Conservation (phyloP, 1,140 invertebrate genomes). For the Carcinoscorpius rotundicauda region DNA sequence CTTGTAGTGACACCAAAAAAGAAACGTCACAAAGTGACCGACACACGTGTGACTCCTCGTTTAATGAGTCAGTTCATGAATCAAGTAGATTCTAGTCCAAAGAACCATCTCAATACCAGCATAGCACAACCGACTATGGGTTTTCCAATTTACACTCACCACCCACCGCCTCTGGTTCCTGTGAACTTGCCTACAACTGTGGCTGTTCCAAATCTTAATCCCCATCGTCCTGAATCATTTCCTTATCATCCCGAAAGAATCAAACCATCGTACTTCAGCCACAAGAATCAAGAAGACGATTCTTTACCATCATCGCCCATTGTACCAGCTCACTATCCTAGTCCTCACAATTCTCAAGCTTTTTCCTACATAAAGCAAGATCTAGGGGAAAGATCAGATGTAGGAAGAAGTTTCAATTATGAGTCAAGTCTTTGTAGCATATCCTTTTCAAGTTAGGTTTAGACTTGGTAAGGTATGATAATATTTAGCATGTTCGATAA, state of each 20-base stretch:
- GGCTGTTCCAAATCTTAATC: constrained; percentile 87
- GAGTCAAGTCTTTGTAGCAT: constrained; percentile 31
- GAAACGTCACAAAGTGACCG: constrained; percentile 91
- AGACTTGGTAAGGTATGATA: too few species aligned
- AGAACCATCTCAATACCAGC: constrained; percentile 44
- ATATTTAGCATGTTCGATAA: too few species aligned
- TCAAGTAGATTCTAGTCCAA: constrained; percentile 34
- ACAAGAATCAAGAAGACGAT: constrained; percentile 20
- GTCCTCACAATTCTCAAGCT: constrained; percentile 21
- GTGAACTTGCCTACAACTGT: constrained; percentile 82
- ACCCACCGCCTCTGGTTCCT: constrained; percentile 63
- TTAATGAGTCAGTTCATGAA: constrained; percentile 73
- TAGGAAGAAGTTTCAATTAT: constrained; percentile 22
- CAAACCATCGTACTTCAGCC: constrained; percentile 35
- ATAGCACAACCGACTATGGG: constrained; percentile 47
- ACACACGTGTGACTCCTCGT: constrained; percentile 83
- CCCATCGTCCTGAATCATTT: constrained; percentile 89
- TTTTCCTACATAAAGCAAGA: constrained; percentile 22
- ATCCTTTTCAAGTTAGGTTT: constrained; percentile 31
- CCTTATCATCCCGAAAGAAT: constrained; percentile 18
- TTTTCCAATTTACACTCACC: constrained; percentile 30
- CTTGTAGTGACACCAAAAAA: constrained; percentile 87
- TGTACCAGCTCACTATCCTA: constrained; percentile 20
- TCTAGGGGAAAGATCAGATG: constrained; percentile 25
- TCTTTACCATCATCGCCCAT: constrained; percentile 14